Base-by-base conservation (phyloP, 2,888 invertebrate species). In the Andrena marginata region DNA sequence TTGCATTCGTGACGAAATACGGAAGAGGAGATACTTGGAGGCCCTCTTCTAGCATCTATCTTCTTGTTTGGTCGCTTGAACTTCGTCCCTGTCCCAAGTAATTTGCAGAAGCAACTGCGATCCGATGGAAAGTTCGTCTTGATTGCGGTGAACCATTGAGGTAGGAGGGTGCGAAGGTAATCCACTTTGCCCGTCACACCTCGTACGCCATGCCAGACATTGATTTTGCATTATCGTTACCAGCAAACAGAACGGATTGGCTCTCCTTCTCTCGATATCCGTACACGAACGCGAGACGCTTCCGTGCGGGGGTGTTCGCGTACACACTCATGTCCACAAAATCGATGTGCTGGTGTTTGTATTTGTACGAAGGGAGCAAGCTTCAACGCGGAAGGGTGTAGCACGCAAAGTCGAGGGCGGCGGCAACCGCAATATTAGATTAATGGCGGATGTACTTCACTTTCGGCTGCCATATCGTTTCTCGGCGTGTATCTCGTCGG, bases 351-450 rank as follows among this genome's bases (percentile, higher is more conserved):
- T 65, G 51, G 79, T 76, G 80, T 85, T 83, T 81, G 84, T 84
- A 70, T 86, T 87, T 70, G 84, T 78, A 80, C 82, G 75, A 77
- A 85, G 85, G 87, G 89, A 73, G 74, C 68, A 74, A 83, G 81
- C 68, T 80, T 82, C 63, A 67, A 72, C 74, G 80, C 78, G 87
- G 42, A 81, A 79, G 81, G 78, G 82, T 84, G 87, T 83, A 89
- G 82, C 91, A 91, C 91, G 91, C 91, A 83, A 91, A 86, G 83
- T 84, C 86, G 87, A 89, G 91, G 89, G 90, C 86, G 86, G 84
- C 76, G 86, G 86, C 88, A 87, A 92, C 92, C 92, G 89, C 92
- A 92, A 91, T 91, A 91, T 92, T 92, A 89, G 90, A 92, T 92
- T 92, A 92, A 92, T 92, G 90, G 91, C 89, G 86, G 88, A 88